Evolutionary conservation across 2,888 invertebrate genomes (phyloP), one percentile per base, ranked within the genome.

Genomic region (Crepidodera aurea): DNA sequence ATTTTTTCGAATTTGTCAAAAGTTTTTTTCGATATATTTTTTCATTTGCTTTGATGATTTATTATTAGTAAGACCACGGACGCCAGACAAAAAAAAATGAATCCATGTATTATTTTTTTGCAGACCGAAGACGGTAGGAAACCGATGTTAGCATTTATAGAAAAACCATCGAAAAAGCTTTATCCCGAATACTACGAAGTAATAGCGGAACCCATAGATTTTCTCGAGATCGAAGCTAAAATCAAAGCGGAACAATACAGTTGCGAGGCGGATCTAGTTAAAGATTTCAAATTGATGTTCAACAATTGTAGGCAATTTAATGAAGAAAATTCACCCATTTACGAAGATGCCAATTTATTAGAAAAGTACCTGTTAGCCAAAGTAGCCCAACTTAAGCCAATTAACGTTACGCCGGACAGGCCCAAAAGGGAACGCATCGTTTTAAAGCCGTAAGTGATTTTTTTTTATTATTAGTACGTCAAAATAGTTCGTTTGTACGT

Each of bases 181-280:
- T 98, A 98, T 78, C 95, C 97, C 0, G 96, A 96, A 78, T 98
- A 98, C 79, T 98, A 97, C 80, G 92, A 93, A 80, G 91, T 98
- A 1, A 98, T 98, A 66, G 88, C 90, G 25, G 92, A 91, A 73
- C 98, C 98, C 0, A 96, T 98, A 56, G 98, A 98, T 79, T 94
- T 98, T 91, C 86, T 93, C 58, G 94, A 92, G 56, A 97, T 98
- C 73, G 96, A 96, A 78, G 84, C 88, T 59, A 95, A 96, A 81
- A 96, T 98, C 62, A 93, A 93, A 80, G 88, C 86, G 53, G 90
- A 91, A 69, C 88, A 90, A 68, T 98, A 97, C 82, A 88, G 87
- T 39, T 88, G 86, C 48, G 83, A 97, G 27, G 93, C 94, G 60
- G 96, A 96, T 72, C 85, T 97, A 69, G 88, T 94, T 0, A 86